Percentiles rank a stretch among this genome's conserved stretches.
Evolutionary conservation across 2,113 vertebrate species (phyloP).

Genomic region (Laticauda laticaudata): DNA sequence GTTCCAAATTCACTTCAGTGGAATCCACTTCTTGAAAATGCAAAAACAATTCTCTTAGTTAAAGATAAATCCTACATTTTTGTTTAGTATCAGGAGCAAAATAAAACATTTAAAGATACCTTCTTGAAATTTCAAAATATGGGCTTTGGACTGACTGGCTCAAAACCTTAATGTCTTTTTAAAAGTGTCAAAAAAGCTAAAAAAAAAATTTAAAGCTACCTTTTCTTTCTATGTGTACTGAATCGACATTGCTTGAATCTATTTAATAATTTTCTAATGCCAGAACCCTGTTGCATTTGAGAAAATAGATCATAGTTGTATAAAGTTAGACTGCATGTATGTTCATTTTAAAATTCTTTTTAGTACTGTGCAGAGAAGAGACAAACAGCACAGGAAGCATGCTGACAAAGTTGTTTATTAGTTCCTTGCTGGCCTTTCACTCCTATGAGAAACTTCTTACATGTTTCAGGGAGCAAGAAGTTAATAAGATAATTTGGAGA

Average conservation of each 20-base stretch:
- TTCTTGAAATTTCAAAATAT: neutral
- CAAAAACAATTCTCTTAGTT: neutral
- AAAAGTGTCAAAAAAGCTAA: neutral
- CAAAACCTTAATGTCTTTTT: neutral
- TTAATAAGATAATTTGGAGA: neutral
- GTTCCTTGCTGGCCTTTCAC: neutral
- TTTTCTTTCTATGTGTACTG: neutral
- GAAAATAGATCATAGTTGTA: neutral
- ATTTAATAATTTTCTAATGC: neutral
- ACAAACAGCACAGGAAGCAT: neutral
- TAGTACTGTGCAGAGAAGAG: neutral
- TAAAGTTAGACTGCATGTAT: too few species aligned
- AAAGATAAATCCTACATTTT: neutral
- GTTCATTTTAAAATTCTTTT: neutral
- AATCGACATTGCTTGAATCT: neutral
- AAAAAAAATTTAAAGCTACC: neutral
- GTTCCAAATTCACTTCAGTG: neutral
- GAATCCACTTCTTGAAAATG: neutral
- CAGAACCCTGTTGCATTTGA: neutral
- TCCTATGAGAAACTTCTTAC: neutral
- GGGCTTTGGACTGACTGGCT: neutral
- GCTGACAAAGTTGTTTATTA: neutral
- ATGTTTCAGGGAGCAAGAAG: neutral
- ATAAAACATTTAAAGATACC: neutral
- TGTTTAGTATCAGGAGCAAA: neutral